Base-by-base conservation (phyloP, 2,113 vertebrate species). In the Cryptotis parvus region DNA sequence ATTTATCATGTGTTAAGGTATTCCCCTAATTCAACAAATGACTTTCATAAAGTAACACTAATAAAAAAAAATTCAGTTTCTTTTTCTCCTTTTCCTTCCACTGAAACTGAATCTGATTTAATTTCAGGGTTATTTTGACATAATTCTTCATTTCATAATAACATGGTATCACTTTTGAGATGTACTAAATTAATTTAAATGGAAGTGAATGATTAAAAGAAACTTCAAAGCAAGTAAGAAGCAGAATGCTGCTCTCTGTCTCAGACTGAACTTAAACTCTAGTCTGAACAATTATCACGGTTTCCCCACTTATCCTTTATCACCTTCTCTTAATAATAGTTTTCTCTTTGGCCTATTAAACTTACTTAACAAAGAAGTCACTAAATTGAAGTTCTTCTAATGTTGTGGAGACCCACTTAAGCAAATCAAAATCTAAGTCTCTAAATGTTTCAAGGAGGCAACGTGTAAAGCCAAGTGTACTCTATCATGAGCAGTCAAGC, bases 21-120 rank as follows among this genome's bases (percentile, higher is more conserved):
- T 94, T 90, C 61, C 61, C 10, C 4, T 69, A 90, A 92, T 63
- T 39, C 84, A 68, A 8, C 4, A 55, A 63, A 63, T 94, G 68
- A 26, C 20, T 73, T 84, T 63, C 52, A 20, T 35, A 14, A 4
- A 76, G 61, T 16, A 89, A 52, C 7, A 24, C 72, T 24, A 24
- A 6, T 10, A 14, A 35, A 35, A 70, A 10, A 41, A 89, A 83
- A 22, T 27, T n/a, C n/a, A n/a, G n/a, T 37, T 4, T 3, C 31
- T 6, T 39, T 27, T 52, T 26, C 39, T 61, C 12, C 11, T 73
- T n/a, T 4, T 24, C 65, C 5, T 1, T 35, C 27, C 87, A 69
- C 18, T 6, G 14, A 8, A 49, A 10, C 14, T 72, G 63, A 4
- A 49, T 80, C 27, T 58, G 29, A 55, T 80, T 94, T 39, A 31